Evolutionary conservation across 2,888 invertebrate genomes (phyloP), one percentile per base, ranked within the genome.

Genomic region (Congeria kusceri): DNA sequence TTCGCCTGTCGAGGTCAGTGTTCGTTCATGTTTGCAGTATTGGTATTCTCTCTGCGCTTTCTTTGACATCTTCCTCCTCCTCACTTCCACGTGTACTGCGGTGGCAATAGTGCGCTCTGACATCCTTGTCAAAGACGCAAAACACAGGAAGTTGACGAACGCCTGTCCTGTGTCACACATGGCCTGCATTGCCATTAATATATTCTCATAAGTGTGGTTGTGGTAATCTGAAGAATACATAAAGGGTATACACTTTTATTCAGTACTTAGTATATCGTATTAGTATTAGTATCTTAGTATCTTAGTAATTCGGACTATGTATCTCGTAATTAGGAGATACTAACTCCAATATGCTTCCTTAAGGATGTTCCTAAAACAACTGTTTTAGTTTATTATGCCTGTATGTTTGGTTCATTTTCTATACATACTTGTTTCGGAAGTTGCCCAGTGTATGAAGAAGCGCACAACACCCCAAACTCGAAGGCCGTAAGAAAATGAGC

Each of bases 131-230:
- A 18, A 20, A 53, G 53, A 53, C 23, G 25, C 53, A 53, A 9
- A 53, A 53, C 3, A 53, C 53, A 53, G 9, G 20, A 53, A 53
- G 53, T 53, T 53, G n/a, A 20, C 53, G 25, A 53, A 53, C 53
- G 53, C 53, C 25, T 53, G 53, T 25, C 53, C 53, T 9, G 53
- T 53, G 53, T 53, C 53, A 53, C 53, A 20, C 4, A 53, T 9
- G 9, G 53, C 53, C 25, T 53, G 53, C 53, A 53, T 2, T 20
- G 20, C 53, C 25, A 25, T 23, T 20, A 53, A 53, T 5, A 20
- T 23, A 11, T 20, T 53, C 25, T 53, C 53, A 15, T 18, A 1
- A 20, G 25, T 20, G 25, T 5, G 13, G 53, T 18, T 20, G 20
- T n/a, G 3, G 7, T 20, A 9, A 9, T 5, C 53, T 53, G 53